These are phyloP conservation scores for Atractosteus spatula DNA, from an alignment of 2,113 vertebrate species.

Conservation along the genomic window DNA sequence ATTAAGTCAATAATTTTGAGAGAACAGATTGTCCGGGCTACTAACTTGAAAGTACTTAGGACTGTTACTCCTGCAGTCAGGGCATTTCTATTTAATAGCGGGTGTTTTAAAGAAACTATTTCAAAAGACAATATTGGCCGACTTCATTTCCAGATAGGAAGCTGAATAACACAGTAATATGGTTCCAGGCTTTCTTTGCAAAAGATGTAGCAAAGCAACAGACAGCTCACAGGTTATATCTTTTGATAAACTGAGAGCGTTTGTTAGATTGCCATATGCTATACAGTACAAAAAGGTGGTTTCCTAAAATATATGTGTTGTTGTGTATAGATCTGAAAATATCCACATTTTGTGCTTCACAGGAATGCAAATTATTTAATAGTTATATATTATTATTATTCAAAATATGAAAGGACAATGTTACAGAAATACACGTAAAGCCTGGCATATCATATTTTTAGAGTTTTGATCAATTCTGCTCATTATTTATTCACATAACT, in stretches of 20 bases:
- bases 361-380: no score
- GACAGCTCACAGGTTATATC: constrained; percentile 70
- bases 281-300: no score
- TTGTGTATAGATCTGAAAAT: no score
- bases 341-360: no score
- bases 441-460: no score
- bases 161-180: constrained; percentile 71
- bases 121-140: not conserved
- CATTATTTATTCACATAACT: no score
- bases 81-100: not conserved
- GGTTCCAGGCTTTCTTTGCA: constrained; percentile 75
- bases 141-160: constrained; percentile 57
- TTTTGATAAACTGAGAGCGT: constrained; percentile 70
- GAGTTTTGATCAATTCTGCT: no score
- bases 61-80: not conserved
- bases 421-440: no score
- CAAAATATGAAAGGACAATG: no score
- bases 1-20: not conserved
- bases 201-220: constrained; percentile 81
- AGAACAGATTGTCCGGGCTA: no score
- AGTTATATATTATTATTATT: no score
- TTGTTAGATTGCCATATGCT: constrained; percentile 61
- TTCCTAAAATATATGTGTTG: no score
- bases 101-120: not conserved
- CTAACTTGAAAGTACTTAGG: not conserved